Conservation (phyloP, 2,113 vertebrate genomes). For the Sorex fumeus region DNA sequence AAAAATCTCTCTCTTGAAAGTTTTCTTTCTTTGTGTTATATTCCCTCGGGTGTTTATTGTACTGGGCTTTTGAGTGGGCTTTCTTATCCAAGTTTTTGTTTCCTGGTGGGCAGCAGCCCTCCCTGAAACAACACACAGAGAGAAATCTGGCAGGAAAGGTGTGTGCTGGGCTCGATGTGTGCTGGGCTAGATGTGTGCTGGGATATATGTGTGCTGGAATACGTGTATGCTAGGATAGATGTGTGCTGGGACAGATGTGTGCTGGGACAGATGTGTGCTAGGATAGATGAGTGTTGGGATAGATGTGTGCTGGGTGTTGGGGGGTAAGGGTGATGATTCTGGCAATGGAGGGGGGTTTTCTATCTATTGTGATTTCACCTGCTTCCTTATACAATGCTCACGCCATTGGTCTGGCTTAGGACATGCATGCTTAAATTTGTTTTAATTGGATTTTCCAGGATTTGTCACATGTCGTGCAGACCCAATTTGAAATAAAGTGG, state of each 20-base stretch:
- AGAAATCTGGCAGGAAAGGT: slow-evolving; percentile 9
- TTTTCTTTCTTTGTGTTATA: slow-evolving; percentile 24
- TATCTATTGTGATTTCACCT: not conserved
- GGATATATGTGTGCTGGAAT: too few species aligned
- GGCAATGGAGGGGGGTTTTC: not conserved
- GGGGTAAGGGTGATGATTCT: not conserved
- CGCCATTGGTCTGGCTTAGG: not conserved
- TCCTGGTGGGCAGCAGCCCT: not conserved
- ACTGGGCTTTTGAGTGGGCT: not conserved
- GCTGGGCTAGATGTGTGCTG: too few species aligned
- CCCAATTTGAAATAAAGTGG: not conserved
- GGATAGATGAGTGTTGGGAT: too few species aligned
- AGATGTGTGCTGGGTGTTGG: not conserved
- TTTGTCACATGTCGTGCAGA: not conserved
- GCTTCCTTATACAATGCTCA: not conserved
- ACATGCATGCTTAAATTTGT: not conserved
- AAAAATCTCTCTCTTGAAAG: not conserved
- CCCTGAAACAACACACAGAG: slow-evolving; percentile 39
- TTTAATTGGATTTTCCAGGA: not conserved
- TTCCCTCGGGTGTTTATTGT: not conserved
- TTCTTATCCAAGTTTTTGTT: slow-evolving; percentile 57
- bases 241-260: too few species aligned
- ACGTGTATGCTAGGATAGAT: too few species aligned
- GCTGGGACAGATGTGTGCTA: too few species aligned
- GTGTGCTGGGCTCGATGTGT: too few species aligned